phyloP scores from a whole-genome alignment of 2,797 vertebrate genomes.

The Miichthys miiuy region DNA sequence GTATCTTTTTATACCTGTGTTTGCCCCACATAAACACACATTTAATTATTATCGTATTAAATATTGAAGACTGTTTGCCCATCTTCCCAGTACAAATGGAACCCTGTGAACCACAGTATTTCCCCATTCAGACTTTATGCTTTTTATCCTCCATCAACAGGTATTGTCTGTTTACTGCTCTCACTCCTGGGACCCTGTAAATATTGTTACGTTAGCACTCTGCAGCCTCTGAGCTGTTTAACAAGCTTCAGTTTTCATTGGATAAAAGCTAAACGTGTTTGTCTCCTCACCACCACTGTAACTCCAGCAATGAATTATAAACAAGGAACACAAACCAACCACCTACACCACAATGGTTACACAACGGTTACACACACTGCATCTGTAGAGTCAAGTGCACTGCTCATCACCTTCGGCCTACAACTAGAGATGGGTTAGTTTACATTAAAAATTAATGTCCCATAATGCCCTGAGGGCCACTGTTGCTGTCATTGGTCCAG shows the following conservation, averaged over 20 bases:
- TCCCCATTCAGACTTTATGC: conserved; percentile 36
- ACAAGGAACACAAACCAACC: conserved; percentile 43
- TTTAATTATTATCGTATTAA: conserved; percentile 10
- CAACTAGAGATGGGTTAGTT: conserved; percentile 80
- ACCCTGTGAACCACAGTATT: conserved; percentile 17
- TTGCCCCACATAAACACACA: not conserved
- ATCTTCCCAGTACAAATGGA: not conserved
- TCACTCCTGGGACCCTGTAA: conserved; percentile 60
- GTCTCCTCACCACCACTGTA: conserved; percentile 36
- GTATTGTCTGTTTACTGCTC: conserved; percentile 57
- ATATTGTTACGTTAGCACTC: conserved; percentile 54
- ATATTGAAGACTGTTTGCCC: conserved; percentile 8
- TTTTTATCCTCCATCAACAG: conserved; percentile 52
- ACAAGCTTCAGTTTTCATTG: conserved; percentile 48
- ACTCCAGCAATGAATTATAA: conserved; percentile 59
- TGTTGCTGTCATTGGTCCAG: conserved; percentile 82
- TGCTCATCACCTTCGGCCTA: conserved; percentile 74
- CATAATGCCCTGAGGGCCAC: conserved; percentile 67
- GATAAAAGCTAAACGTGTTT: conserved; percentile 59
- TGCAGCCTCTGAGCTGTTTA: conserved; percentile 50
- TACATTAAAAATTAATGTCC: conserved; percentile 84
- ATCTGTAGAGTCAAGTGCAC: conserved; percentile 49
- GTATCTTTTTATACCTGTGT: conserved; percentile 3
- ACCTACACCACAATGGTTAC: conserved; percentile 32
- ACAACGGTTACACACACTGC: not conserved